Evolutionary conservation across 2,888 invertebrate species (phyloP), one percentile per base, ranked within the genome.

Genomic region (Parascotia fuliginaria): DNA sequence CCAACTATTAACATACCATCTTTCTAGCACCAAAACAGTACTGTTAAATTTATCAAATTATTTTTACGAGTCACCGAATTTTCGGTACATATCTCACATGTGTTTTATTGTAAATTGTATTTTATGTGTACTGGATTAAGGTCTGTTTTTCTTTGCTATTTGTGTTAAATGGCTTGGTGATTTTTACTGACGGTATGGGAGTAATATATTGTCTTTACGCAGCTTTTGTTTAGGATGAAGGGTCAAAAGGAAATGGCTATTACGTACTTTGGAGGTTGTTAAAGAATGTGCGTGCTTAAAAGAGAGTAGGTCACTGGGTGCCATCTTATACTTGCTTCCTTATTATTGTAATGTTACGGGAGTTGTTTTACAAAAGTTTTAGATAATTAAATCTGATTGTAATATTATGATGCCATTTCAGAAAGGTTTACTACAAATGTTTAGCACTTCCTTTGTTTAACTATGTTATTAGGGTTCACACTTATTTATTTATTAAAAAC

Each of bases 131-230:
- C 32, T 29, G 46, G 36, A 15, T 48, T 47, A 55, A 6, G 55
- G 46, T 47, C n/a, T 32, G 40, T 58, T 64, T 66, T 54, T 14
- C 38, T 50, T 44, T 49, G 28, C 33, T 37, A 43, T 58, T 38
- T 13, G 27, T 45, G 44, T 65, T 53, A 48, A 57, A 64, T 54
- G 51, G 49, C 14, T 39, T 29, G 22, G 46, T 54, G 48, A 65
- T 48, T 63, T 62, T 49, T 38, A 42, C 42, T 22, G 16, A 29
- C 37, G 14, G 13, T 50, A 56, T 56, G 47, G 37, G 37, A 36
- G 45, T 63, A 51, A 63, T 56, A 51, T 63, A 61, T 51, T 46
- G 57, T 53, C 50, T 53, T 38, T 42, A 32, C 22, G 41, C 14
- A 24, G 33, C 42, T 49, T 36, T 49, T 49, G 43, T 49, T 49